Evolutionary conservation across 2,797 vertebrate genomes (phyloP).

Genomic region (Poecile montanus): DNA sequence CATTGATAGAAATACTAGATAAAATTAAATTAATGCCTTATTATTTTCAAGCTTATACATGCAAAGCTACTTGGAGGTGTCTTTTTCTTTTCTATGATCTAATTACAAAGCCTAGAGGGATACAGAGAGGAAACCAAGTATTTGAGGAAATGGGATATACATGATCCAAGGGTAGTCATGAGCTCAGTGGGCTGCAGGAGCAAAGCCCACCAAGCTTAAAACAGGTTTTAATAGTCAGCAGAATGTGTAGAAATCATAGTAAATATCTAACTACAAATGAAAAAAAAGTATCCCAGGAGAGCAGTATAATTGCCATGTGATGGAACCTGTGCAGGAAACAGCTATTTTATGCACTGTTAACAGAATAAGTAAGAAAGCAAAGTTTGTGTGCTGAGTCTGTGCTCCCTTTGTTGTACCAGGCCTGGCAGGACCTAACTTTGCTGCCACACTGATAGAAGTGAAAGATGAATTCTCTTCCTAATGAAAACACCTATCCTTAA

Average conservation of each 20-base stretch:
- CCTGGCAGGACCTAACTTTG: neutral
- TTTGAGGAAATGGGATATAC: neutral
- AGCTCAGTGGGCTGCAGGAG: neutral
- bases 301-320: neutral
- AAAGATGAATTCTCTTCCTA: neutral
- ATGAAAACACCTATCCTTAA: neutral
- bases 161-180: neutral
- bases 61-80: constrained; percentile 32
- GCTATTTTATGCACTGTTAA: neutral
- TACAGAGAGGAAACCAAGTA: neutral
- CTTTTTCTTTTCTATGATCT: constrained; percentile 35
- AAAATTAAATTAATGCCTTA: constrained; percentile 59
- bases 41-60: constrained; percentile 50
- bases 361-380: neutral
- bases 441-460: neutral
- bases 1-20: constrained; percentile 46
- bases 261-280: neutral
- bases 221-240: neutral
- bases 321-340: neutral
- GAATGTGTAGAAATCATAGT: neutral
- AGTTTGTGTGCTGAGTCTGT: neutral
- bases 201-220: neutral
- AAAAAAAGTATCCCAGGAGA: neutral
- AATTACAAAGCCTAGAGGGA: constrained; percentile 29
- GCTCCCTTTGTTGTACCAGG: neutral